phyloP scores from a whole-genome alignment of 2,113 vertebrate genomes.

The Crotophaga sulcirostris region DNA sequence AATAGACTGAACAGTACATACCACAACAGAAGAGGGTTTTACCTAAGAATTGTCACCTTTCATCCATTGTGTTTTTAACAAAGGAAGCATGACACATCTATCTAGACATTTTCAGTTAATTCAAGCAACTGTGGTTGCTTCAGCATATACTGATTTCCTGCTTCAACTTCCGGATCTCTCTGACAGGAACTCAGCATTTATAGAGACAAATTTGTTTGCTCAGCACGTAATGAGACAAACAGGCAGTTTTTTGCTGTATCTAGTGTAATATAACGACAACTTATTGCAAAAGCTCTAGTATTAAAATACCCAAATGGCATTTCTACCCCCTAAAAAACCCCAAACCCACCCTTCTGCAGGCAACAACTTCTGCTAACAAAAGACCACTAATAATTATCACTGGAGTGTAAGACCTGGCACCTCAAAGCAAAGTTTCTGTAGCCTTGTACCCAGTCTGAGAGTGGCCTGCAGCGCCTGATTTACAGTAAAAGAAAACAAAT shows the following conservation, averaged over 20 bases:
- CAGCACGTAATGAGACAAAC: not conserved
- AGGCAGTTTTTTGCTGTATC: not conserved
- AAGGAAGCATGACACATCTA: not conserved
- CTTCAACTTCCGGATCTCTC: not conserved
- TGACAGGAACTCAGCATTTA: not conserved
- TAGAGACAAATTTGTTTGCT: not conserved
- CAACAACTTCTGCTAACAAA: not conserved
- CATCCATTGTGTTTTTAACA: not conserved
- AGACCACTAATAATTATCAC: not conserved
- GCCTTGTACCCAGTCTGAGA: not conserved
- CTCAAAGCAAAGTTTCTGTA: not conserved
- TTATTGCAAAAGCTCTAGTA: not conserved
- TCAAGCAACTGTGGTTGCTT: constrained; percentile 1
- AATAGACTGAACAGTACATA: not conserved
- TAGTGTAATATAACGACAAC: not conserved
- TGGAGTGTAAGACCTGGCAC: not conserved
- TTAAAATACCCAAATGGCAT: not conserved
- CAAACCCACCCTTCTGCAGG: not conserved
- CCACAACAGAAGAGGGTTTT: not conserved
- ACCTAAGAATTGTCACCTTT: not conserved
- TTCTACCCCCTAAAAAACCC: fast-evolving
- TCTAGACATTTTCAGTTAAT: not conserved
- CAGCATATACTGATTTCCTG: constrained; percentile 47
- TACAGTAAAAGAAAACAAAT: not conserved
- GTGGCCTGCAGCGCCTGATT: not conserved